Evolutionary conservation across 2,797 vertebrate genomes (phyloP), one percentile per base, ranked within the genome.

Genomic region (Podarcis siculus): DNA sequence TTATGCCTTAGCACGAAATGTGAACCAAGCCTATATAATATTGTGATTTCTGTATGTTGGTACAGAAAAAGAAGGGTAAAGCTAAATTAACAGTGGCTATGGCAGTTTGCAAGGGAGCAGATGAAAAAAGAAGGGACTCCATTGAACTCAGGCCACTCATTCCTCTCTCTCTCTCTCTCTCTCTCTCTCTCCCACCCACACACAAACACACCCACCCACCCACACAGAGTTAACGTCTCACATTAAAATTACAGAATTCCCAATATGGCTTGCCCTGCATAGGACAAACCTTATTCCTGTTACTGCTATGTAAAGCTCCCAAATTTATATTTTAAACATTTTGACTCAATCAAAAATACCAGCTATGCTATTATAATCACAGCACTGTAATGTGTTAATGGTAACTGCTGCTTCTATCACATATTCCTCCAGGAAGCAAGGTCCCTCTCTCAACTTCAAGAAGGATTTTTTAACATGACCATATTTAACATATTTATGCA

Each of bases 241-340:
- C 0, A 37, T 19, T 45, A 90, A 79, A 25, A 49, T 58, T 21
- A 71, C 21, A 55, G 39, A 13, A 58, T 27, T 6, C 2, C 1
- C 0, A 35, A 76, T 45, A 5, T 0, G 0, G 19, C 0, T 1
- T 0, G 1, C 15, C 71, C 71, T 79, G 1, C 37, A 87, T 0
- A 45, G 27, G 27, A 66, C 10, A 64, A 58, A 82, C 55, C 17
- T 25, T 73, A 21, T 49, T 79, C 77, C 79, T 83, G 9, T 35
- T 76, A 8, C 19, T 19, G 5, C 25, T 37, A 83, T 39, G 30
- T 37, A 32, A 71, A 37, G 82, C 19, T 35, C 39, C 85, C 25
- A 2, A 32, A 19, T 64, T 9, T n/a, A 10, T 23, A 58, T 32
- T 21, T 9, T 6, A 45, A 87, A 67, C 15, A 37, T 1, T 67